Evolutionary conservation across 1,140 invertebrate species (phyloP).

Genomic region (Pseudomyrmex cubaensis): DNA sequence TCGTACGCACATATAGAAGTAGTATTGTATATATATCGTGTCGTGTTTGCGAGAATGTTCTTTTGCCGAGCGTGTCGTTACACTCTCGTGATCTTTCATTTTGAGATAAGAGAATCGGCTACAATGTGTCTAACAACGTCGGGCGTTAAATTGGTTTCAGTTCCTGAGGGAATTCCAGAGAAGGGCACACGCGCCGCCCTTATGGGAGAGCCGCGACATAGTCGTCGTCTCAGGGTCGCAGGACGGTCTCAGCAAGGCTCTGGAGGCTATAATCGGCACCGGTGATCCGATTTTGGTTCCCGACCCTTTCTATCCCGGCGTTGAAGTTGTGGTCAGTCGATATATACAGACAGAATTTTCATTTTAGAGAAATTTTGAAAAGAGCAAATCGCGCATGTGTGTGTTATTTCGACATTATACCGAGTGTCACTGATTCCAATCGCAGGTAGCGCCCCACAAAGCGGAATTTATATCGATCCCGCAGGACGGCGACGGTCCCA

Average conservation of each 20-base stretch:
- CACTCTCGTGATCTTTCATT: constrained; percentile 29
- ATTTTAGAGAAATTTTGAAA: constrained; percentile 38
- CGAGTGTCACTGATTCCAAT: constrained; percentile 15
- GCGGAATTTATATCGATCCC: constrained; percentile 84
- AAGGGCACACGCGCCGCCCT: constrained; percentile 88
- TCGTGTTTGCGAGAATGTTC: too few species aligned
- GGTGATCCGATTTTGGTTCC: constrained; percentile 90
- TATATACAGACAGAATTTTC: constrained; percentile 6
- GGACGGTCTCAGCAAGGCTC: constrained; percentile 90
- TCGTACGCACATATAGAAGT: background rate
- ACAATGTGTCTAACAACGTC: constrained; percentile 71
- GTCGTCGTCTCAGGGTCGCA: constrained; percentile 91
- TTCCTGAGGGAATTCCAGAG: constrained; percentile 88
- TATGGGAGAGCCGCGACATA: constrained; percentile 87
- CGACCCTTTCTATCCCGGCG: constrained; percentile 90
- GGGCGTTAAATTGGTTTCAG: constrained; percentile 73
- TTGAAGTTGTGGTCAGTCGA: constrained; percentile 88
- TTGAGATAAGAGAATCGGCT: constrained; percentile 63
- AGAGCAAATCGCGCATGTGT: background rate
- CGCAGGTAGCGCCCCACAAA: constrained; percentile 85
- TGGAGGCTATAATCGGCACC: constrained; percentile 88
- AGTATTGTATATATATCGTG: too few species aligned
- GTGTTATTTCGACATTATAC: constrained; percentile 6
- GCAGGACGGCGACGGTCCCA: constrained; percentile 85
- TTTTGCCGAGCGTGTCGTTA: constrained; percentile 3